A percentile compares a stretch with the other conserved stretches of the same genome.
phyloP scores from a whole-genome alignment of 1,140 invertebrate species.

The Bombus superbus region DNA sequence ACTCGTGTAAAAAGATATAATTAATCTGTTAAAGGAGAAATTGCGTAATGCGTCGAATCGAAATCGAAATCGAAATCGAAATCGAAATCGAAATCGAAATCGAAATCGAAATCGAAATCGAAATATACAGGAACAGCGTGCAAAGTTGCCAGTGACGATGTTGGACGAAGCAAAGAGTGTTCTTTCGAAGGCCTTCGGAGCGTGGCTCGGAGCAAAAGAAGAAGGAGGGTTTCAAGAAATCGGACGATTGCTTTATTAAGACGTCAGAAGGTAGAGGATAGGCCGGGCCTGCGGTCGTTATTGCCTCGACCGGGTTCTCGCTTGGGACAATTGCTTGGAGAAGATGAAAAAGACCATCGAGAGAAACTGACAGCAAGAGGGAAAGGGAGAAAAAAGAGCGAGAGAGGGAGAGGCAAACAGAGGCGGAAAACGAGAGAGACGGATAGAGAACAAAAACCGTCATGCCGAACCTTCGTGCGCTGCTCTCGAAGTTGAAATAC shows the following conservation, averaged over 20 bases:
- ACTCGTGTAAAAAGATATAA: background rate
- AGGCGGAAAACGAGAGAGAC: background rate
- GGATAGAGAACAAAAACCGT: slow-evolving; percentile 13
- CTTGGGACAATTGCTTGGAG: slow-evolving; percentile 51
- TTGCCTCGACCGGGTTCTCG: slow-evolving; percentile 54
- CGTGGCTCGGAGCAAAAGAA: slow-evolving; percentile 32
- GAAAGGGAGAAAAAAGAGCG: background rate
- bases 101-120: background rate
- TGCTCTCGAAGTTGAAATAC: slow-evolving; percentile 15
- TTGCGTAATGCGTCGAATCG: background rate
- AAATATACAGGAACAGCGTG: background rate
- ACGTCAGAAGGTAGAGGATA: slow-evolving; percentile 54
- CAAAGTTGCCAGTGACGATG: background rate
- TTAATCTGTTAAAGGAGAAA: background rate
- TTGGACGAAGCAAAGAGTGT: background rate
- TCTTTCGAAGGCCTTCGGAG: background rate
- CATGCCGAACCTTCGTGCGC: background rate
- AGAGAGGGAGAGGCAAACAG: background rate
- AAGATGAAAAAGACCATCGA: slow-evolving; percentile 52
- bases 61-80: background rate
- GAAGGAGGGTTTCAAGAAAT: slow-evolving; percentile 50
- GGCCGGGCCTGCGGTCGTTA: slow-evolving; percentile 42
- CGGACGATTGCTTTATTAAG: slow-evolving; percentile 54
- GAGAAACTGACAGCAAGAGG: slow-evolving; percentile 34
- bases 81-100: too few relatives aligned